Evolutionary conservation across 2,888 invertebrate genomes (phyloP), one percentile per base, ranked within the genome.

Genomic region (Labia minor): DNA sequence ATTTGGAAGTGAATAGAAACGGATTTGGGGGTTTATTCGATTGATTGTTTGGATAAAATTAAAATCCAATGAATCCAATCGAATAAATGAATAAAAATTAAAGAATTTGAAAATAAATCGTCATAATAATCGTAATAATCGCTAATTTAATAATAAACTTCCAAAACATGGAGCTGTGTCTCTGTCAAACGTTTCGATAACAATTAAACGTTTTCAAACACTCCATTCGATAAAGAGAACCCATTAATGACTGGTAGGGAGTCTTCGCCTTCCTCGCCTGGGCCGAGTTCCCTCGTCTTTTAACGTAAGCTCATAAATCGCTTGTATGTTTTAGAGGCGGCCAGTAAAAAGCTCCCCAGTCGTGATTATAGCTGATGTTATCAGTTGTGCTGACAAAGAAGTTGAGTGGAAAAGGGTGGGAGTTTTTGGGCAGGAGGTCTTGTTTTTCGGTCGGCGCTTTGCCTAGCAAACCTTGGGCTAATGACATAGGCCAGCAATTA

Each of bases 301-400:
- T 49, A 49, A 49, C 49, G 49, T 49, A n/a, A 49, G 49, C 49
- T 49, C 49, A 49, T 49, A 49, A 49, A 49, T 49, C 49, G 49
- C 49, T 49, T 11, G 49, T 49, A 49, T 49, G 49, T 49, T 49
- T 49, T 49, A 49, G 49, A 49, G 49, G 49, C 49, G 49, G 49
- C 49, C 49, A 49, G 49, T 49, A 49, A 49, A 49, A 49, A 49
- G 49, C 49, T 16, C 49, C 49, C n/a, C 49, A 49, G 49, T 49
- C 49, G 49, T 49, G 49, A 49, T 49, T 49, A 49, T 49, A 49
- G 49, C 49, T 49, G 49, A 49, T 49, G 49, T 49, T 49, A 49
- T 49, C 49, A 49, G 49, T 49, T 49, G 49, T 49, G 49, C 49
- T 49, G 49, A 49, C 49, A 49, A 49, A 49, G 49, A 49, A 49